Evolutionary conservation across 2,797 vertebrate genomes (phyloP), one percentile per base, ranked within the genome.

Genomic region (Darevskia nairensis): DNA sequence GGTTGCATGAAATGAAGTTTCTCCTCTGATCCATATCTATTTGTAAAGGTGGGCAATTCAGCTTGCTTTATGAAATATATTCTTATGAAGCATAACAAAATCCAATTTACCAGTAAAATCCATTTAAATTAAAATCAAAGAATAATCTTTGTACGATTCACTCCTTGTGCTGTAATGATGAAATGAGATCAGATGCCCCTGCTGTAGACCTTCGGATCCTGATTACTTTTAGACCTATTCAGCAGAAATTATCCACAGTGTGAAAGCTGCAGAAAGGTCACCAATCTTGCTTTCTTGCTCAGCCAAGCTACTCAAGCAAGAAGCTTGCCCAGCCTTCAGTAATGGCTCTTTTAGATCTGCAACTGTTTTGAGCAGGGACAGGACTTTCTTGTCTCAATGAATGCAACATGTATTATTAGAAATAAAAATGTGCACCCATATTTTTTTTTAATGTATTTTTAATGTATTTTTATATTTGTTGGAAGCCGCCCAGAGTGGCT

Each of bases 101-200:
- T 96, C 94, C 92, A 96, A 95, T 96, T 97, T 97, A 94, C 90
- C 89, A 91, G 91, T 88, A 90, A 97, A 97, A 97, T 96, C 89
- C 84, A 93, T 96, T 96, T 96, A 96, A 96, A 96, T 97, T 97
- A 96, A 97, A 97, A 96, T 96, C 93, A 95, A 95, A 96, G 90
- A 89, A 84, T 90, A 93, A 94, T 96, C 87, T 96, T 94, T 55
- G 66, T 86, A 88, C 0, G 10, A 94, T 93, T 94, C 89, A 88
- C 86, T 94, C 84, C 78, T 92, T 92, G 80, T 92, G 90, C 27
- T 35, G 25, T 91, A 90, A 93, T 94, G 90, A 94, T 95, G 84
- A 95, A 95, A 93, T 90, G 90, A 94, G 92, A 96, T 92, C 68
- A 89, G 82, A 91, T 92, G 83, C 68, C 80, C 91, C 39, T 86